A percentile compares a stretch with the other conserved stretches of the same genome.
phyloP scores from a whole-genome alignment of 2,888 invertebrate species.

The Ceriagrion tenellum region DNA sequence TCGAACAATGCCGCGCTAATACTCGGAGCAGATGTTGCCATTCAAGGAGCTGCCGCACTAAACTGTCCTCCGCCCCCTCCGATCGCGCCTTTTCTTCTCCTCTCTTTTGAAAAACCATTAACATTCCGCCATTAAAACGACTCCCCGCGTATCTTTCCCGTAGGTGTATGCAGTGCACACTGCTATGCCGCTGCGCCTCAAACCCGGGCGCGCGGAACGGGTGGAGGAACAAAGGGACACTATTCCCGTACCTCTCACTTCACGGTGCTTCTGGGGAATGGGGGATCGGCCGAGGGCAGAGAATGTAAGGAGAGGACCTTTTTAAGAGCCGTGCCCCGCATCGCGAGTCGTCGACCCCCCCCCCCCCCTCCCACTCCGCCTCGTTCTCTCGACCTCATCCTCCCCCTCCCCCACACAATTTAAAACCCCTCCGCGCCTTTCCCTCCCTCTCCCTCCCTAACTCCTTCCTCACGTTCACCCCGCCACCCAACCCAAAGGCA shows the following conservation, averaged over 20 bases:
- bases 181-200: neutral
- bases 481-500: neutral
- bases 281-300: neutral
- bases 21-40: constrained; percentile 22
- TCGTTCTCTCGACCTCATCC: neutral
- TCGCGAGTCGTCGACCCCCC: neutral
- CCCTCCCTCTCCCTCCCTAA: neutral
- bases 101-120: constrained; percentile 9
- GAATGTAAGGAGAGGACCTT: neutral
- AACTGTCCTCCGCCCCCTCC: neutral
- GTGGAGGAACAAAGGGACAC: neutral
- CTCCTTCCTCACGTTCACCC: neutral
- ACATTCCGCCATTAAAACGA: neutral
- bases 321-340: constrained; percentile 24
- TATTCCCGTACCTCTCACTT: neutral
- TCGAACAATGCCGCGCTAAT: constrained; percentile 19
- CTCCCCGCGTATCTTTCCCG: neutral
- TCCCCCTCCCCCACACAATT: neutral
- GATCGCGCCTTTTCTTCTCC: no score
- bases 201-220: neutral
- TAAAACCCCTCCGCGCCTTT: neutral
- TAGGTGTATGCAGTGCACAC: neutral
- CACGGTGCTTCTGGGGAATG: neutral
- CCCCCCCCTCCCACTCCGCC: neutral
- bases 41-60: neutral